Base-by-base conservation (phyloP, 2,888 invertebrate species). In the Eustalomyia histrio region DNA sequence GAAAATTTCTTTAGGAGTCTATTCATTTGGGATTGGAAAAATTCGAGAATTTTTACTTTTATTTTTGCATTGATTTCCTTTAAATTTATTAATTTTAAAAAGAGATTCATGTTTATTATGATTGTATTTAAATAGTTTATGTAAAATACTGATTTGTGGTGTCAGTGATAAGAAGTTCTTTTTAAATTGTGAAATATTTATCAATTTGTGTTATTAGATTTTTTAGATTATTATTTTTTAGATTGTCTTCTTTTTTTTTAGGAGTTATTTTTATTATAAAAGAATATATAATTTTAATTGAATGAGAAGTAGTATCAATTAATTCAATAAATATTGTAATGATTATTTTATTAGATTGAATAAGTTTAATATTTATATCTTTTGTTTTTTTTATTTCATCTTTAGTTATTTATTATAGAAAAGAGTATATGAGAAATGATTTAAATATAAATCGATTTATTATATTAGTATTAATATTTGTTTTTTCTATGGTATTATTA, bases 81-180 rank as follows among this genome's bases (percentile, higher is more conserved):
- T 94, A 91, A 93, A 93, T 93, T 87, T 94, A 85, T 88, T 93
- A 89, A 89, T 93, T 91, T 89, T 93, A 87, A 92, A 92, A 84
- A 88, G 92, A 86, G 92, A 92, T 88, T 90, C 90, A 86, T 88
- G 90, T 87, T 87, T 91, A 88, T 89, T 92, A 88, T 92, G 91
- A 87, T 89, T 92, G 90, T 91, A 91, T 90, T 91, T 93, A 93
- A 92, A 92, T 92, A 93, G 93, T 92, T 94, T 94, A 93, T 93
- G 60, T 84, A 93, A 93, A 94, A 93, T 92, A 90, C 92, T 93
- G 92, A 93, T 93, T 93, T 94, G 93, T 94, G 93, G 92, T 86
- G 78, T 93, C 92, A 93, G 92, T 90, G 91, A 92, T 92, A 90
- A 92, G 91, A 90, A 29, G 85, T 35, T 91, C 91, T 92, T 91